Conservation (phyloP, 2,888 invertebrate species). For the Timandra comae region DNA sequence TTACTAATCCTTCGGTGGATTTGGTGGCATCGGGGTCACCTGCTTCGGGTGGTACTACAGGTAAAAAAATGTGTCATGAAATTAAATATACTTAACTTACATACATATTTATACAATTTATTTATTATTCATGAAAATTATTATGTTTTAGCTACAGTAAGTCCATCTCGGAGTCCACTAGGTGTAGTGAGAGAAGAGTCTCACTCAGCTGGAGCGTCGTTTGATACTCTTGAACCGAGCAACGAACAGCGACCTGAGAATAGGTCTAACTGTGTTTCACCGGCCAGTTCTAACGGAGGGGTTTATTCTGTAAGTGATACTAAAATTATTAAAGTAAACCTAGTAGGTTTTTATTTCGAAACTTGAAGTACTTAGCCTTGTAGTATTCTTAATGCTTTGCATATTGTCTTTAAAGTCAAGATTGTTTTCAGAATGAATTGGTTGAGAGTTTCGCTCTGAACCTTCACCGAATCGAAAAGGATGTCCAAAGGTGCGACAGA, state of each 20-base stretch:
- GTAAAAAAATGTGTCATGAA: no score
- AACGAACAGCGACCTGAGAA: slow-evolving; percentile 56
- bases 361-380: no score
- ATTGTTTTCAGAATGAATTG: slow-evolving; percentile 82
- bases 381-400: no score
- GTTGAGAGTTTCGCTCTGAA: slow-evolving; percentile 91
- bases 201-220: slow-evolving; percentile 63
- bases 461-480: slow-evolving; percentile 96
- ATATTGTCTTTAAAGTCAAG: no score
- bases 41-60: slow-evolving; percentile 60
- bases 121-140: no score
- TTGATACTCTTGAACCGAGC: slow-evolving; percentile 68
- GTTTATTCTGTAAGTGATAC: slow-evolving; percentile 90
- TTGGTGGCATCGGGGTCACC: slow-evolving; percentile 69
- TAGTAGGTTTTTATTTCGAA: no score
- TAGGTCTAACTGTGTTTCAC: slow-evolving; percentile 85
- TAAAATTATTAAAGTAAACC: no score
- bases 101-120: no score
- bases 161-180: slow-evolving; percentile 67
- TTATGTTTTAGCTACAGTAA: slow-evolving; percentile 68
- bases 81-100: no score
- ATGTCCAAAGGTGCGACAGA: slow-evolving; percentile 95
- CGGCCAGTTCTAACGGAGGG: slow-evolving; percentile 94
- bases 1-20: slow-evolving; percentile 84
- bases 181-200: slow-evolving; percentile 80